Evolutionary conservation across 1,140 invertebrate genomes (phyloP).

Genomic region (Ditylenchus dipsaci): DNA sequence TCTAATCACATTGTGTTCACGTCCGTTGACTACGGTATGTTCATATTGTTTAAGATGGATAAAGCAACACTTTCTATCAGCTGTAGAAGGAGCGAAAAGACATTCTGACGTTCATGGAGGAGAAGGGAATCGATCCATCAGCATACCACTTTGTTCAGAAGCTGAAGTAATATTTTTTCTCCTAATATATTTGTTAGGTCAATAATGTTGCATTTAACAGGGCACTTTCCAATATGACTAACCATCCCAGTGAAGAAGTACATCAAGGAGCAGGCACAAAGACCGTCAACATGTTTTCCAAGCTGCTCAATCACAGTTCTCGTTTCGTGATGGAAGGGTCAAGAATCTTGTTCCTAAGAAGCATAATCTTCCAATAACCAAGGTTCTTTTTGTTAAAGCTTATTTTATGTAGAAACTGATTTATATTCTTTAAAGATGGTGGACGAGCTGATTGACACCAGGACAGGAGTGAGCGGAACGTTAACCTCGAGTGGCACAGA

Average conservation of each 20-base stretch:
- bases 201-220: constrained; percentile 13
- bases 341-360: constrained; percentile 97
- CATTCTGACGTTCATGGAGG: constrained; percentile 32
- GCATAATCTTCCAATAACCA: constrained; percentile 86
- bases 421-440: constrained; percentile 65
- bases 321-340: constrained; percentile 98
- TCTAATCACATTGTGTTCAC: constrained; percentile 83
- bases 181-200: not conserved
- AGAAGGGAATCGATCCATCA: constrained; percentile 35
- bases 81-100: constrained; percentile 31
- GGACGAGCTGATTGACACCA: constrained; percentile 77
- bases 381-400: constrained; percentile 56
- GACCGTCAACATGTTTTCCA: constrained; percentile 96
- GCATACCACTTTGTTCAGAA: constrained; percentile 52
- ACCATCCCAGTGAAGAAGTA: constrained; percentile 33
- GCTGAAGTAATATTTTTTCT: constrained; percentile 27
- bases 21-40: constrained; percentile 63
- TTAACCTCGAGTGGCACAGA: constrained; percentile 68
- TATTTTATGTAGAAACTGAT: not conserved
- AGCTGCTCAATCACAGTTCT: constrained; percentile 89
- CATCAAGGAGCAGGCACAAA: constrained; percentile 85
- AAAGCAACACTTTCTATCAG: constrained; percentile 4
- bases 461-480: constrained; percentile 58
- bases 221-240: constrained; percentile 6
- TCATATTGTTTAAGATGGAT: not conserved